Conservation (phyloP, 2,888 invertebrate species). For the Lobophora halterata region DNA sequence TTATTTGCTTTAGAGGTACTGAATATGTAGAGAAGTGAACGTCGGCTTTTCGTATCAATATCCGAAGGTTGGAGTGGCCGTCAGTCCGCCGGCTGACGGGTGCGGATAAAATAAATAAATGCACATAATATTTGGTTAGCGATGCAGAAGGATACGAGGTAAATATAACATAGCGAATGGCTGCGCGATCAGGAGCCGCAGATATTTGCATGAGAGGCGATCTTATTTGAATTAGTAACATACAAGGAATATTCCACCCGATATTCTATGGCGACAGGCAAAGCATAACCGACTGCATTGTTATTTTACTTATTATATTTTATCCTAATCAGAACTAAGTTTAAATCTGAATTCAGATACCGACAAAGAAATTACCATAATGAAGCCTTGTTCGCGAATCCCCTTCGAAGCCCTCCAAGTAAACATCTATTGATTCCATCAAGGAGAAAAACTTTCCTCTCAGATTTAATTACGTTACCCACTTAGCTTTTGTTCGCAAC, state of each 20-base stretch:
- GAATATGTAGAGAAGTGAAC: slow-evolving; percentile 54
- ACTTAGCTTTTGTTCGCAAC: slow-evolving; percentile 18
- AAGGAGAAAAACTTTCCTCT: slow-evolving; percentile 44
- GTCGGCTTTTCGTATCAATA: slow-evolving; percentile 44
- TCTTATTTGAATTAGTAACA: slow-evolving; percentile 50
- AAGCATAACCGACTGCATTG: slow-evolving; percentile 29
- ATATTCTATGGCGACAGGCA: slow-evolving; percentile 40
- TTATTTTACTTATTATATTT: slow-evolving; percentile 38
- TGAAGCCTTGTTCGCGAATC: slow-evolving; percentile 53
- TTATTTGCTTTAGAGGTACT: slow-evolving; percentile 39
- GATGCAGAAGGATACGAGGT: slow-evolving; percentile 51
- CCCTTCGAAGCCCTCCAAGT: slow-evolving; percentile 30
- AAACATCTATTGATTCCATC: slow-evolving; percentile 34
- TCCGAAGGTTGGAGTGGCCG: slow-evolving; percentile 42
- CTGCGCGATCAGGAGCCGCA: slow-evolving; percentile 41
- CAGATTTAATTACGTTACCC: slow-evolving; percentile 48
- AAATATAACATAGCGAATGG: slow-evolving; percentile 50
- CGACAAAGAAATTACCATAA: slow-evolving; percentile 53
- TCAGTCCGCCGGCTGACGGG: slow-evolving; percentile 43
- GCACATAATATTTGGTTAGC: slow-evolving; percentile 74
- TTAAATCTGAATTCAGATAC: slow-evolving; percentile 45
- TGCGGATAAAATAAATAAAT: slow-evolving; percentile 66
- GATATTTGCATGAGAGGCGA: slow-evolving; percentile 66
- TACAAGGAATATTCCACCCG: slow-evolving; percentile 30
- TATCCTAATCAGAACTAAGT: slow-evolving; percentile 37